These are phyloP conservation scores for Embidobia sp. DNA, from an alignment of 2,888 invertebrate genomes.

Conservation along the genomic window DNA sequence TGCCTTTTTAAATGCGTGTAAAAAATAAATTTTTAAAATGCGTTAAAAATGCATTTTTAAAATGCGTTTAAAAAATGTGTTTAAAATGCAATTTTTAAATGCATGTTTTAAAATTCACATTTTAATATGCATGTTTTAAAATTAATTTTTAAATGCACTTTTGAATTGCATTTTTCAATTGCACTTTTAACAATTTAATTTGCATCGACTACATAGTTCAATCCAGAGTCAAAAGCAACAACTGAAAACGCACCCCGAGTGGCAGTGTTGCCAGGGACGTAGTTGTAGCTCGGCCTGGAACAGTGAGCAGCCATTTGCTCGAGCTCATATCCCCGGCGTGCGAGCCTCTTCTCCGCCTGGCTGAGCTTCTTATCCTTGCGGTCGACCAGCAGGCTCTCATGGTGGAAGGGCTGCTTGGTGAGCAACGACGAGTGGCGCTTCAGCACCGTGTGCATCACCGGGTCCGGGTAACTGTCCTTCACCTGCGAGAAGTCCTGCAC, in stretches of 20 bases:
- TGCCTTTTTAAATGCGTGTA: too few species aligned
- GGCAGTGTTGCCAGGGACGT: conserved; percentile 80
- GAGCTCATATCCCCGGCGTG: conserved; percentile 95
- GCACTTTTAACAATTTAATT: too few species aligned
- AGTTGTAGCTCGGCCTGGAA: conserved; percentile 83
- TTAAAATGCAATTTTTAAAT: too few species aligned
- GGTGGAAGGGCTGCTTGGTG: conserved; percentile 95
- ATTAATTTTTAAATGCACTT: too few species aligned
- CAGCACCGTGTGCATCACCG: conserved; percentile 88
- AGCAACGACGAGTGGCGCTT: conserved; percentile 85
- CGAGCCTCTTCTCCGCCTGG: conserved; percentile 95
- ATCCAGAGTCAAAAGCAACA: too few species aligned
- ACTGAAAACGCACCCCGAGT: conserved; percentile 76
- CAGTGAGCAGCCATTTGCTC: conserved; percentile 93
- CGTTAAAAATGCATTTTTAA: too few species aligned
- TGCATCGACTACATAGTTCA: too few species aligned
- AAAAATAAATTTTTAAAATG: too few species aligned
- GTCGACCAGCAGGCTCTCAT: conserved; percentile 96
- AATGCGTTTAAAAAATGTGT: too few species aligned
- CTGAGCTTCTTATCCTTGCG: conserved; percentile 97
- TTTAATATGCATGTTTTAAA: too few species aligned
- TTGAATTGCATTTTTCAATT: too few species aligned
- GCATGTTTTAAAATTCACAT: too few species aligned
- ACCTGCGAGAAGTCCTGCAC: conserved; percentile 88
- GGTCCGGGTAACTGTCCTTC: conserved; percentile 90